These are phyloP conservation scores for Amia ocellicauda DNA, from an alignment of 2,113 vertebrate genomes.

Conservation along the genomic window DNA sequence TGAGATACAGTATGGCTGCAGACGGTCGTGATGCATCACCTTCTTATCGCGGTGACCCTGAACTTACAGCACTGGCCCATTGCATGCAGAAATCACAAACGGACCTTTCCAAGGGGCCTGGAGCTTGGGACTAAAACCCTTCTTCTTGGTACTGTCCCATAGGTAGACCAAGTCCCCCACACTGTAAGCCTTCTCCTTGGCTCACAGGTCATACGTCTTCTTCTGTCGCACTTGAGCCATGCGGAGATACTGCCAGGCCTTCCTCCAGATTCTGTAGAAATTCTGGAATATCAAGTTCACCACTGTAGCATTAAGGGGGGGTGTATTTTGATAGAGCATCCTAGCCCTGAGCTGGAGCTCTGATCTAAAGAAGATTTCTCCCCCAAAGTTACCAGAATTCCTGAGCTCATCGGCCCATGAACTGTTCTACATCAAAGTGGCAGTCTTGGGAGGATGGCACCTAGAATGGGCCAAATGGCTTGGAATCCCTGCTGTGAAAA, in stretches of 20 bases:
- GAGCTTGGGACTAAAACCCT: slow-evolving; percentile 16
- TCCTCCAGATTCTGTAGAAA: slow-evolving; percentile 2
- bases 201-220: slow-evolving; percentile 1
- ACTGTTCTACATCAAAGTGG: too few relatives aligned
- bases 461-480: too few relatives aligned
- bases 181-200: slow-evolving; percentile 2
- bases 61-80: slow-evolving; percentile 15
- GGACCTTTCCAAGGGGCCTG: slow-evolving; percentile 14
- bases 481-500: too few relatives aligned
- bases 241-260: slow-evolving; percentile 5
- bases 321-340: too few relatives aligned
- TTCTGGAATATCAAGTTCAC: background rate
- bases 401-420: too few relatives aligned
- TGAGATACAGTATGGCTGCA: slow-evolving; percentile 11
- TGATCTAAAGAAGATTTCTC: too few relatives aligned
- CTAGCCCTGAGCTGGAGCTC: too few relatives aligned
- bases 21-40: slow-evolving; percentile 16
- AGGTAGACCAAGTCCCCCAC: slow-evolving; percentile 22
- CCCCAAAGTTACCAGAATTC: too few relatives aligned
- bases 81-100: background rate
- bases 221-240: slow-evolving; percentile 11
- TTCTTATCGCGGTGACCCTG: background rate
- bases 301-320: too few relatives aligned
- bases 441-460: too few relatives aligned
- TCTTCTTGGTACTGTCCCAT: slow-evolving; percentile 15